phyloP scores from a whole-genome alignment of 1,140 invertebrate species.

The Monomorium pharaonis region DNA sequence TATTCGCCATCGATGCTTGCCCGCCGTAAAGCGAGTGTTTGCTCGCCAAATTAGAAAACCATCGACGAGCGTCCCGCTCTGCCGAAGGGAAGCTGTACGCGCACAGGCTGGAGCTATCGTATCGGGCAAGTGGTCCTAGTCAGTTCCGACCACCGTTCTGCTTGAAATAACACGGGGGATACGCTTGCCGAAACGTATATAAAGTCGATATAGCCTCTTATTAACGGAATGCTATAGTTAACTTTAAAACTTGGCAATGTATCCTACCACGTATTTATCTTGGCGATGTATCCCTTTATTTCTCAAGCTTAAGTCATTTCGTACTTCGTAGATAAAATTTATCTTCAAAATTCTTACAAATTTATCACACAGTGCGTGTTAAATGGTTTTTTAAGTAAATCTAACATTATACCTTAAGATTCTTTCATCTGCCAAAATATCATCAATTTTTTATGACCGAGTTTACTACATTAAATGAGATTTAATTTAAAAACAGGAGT shows the following conservation, averaged over 20 bases:
- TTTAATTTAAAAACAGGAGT: background rate
- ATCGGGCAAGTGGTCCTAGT: slow-evolving; percentile 46
- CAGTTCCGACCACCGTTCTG: slow-evolving; percentile 49
- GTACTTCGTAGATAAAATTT: background rate
- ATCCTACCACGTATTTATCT: background rate
- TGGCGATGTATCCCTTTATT: background rate
- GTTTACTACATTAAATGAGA: background rate
- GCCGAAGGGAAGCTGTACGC: slow-evolving; percentile 76
- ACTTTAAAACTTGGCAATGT: slow-evolving; percentile 7
- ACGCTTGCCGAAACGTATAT: background rate
- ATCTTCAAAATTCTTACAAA: background rate
- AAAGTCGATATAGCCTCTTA: slow-evolving; percentile 17
- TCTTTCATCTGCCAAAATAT: background rate
- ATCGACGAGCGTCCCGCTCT: slow-evolving; percentile 81
- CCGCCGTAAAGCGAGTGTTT: slow-evolving; percentile 78
- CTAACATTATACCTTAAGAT: background rate
- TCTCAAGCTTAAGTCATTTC: background rate
- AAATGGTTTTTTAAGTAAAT: background rate
- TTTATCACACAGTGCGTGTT: background rate
- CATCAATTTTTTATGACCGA: background rate
- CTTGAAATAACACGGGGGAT: slow-evolving; percentile 55
- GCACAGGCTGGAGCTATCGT: background rate
- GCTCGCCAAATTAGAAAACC: slow-evolving; percentile 84
- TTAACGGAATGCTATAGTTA: slow-evolving; percentile 3
- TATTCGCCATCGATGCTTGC: slow-evolving; percentile 63